Evolutionary conservation across 1,140 invertebrate genomes (phyloP).

Genomic region (Branchinecta lindahli): DNA sequence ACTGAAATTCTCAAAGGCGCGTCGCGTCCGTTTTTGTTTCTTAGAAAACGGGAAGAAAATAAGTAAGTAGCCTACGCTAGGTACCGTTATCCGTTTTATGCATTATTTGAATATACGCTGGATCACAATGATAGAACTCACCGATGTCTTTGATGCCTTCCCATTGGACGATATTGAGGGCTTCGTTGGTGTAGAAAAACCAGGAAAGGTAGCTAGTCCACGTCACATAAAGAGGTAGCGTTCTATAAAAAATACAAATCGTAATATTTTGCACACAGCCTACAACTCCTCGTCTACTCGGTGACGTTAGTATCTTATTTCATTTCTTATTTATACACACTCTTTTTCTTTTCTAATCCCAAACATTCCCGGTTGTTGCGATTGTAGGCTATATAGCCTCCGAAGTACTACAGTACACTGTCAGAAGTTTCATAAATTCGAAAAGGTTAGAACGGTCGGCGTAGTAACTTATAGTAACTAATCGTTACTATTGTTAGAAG

Average conservation of each 20-base stretch:
- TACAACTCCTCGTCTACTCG: too few relatives aligned
- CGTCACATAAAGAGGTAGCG: conserved; percentile 55
- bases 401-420: too few relatives aligned
- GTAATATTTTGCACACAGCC: too few relatives aligned
- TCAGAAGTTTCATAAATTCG: too few relatives aligned
- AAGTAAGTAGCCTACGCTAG: neutral
- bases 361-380: too few relatives aligned
- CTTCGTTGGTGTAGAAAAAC: conserved; percentile 82
- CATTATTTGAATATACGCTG: neutral
- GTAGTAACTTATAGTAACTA: too few relatives aligned
- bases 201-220: conserved; percentile 83
- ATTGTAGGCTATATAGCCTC: too few relatives aligned
- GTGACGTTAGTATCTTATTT: too few relatives aligned
- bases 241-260: conserved; percentile 34
- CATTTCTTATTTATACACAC: too few relatives aligned
- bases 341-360: too few relatives aligned
- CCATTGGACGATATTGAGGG: conserved; percentile 65
- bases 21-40: neutral
- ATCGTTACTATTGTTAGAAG: too few relatives aligned
- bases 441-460: too few relatives aligned
- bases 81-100: neutral
- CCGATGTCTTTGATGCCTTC: conserved; percentile 55
- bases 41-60: neutral
- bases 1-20: neutral
- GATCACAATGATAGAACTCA: conserved; percentile 34